Base-by-base conservation (phyloP, 2,888 invertebrate genomes). In the Coleophora deauratella region DNA sequence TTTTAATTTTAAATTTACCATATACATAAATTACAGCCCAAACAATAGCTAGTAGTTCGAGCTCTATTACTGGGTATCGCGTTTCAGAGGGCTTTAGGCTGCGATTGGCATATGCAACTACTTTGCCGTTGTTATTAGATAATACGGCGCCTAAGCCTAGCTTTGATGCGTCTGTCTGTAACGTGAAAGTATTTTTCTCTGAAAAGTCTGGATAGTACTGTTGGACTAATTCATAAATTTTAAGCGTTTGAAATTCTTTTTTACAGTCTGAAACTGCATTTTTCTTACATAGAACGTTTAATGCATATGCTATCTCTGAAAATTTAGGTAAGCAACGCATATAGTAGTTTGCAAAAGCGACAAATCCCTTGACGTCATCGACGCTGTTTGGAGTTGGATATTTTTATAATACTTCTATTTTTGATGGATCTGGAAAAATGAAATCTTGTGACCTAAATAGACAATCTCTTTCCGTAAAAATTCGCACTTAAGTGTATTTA, bases 371-470 rank as follows among this genome's bases (percentile, higher is more conserved):
- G 3, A 38, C 27, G 8, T 44, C 44, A 27, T 53, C 49, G 9
- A 37, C 12, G 31, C 42, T 47, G 21, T 34, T 42, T 3, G 48
- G 50, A 32, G 14, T 33, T 7, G 51, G 49, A 38, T 51, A 54
- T 41, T 45, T 43, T 6, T 21, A 3, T 21, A 21, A 21, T 21
- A 4, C 6, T 6, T 21, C 21, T 21, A 21, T 49, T 39, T 47
- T 47, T 12, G 27, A 32, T n/a, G 42, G 44, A 33, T 47, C 47
- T 13, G 47, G 42, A 14, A 35, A 41, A 21, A 44, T 30, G 47
- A 42, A 1, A 47, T 40, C 9, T 44, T 14, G 30, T 47, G 47
- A 1, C 47, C 47, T 28, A 47, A 33, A 37, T 43, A 47, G 9
- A 44, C 11, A 27, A 47, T 38, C n/a, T n/a, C n/a, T 37, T 36